These are phyloP conservation scores for Micromesistius poutassou DNA, from an alignment of 2,797 vertebrate genomes.

Conservation along the genomic window DNA sequence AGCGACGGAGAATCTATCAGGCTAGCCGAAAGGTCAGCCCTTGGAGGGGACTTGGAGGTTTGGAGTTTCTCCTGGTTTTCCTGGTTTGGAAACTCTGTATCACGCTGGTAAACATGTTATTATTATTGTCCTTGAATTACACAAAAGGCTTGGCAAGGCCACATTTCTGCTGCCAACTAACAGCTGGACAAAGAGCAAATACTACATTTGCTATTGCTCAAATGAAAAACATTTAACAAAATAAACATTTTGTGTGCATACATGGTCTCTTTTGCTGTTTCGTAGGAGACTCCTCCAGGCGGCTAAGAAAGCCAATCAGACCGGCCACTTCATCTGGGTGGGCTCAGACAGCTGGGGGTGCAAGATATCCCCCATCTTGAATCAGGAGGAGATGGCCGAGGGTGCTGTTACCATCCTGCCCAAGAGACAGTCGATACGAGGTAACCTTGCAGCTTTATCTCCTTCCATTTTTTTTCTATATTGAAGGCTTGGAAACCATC, in stretches of 20 bases:
- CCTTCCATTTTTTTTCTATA: background rate
- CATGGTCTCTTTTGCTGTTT: background rate
- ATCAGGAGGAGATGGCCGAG: slow-evolving; percentile 90
- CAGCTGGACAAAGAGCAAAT: background rate
- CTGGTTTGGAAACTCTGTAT: background rate
- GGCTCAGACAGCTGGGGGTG: slow-evolving; percentile 97
- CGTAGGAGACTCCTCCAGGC: slow-evolving; percentile 86
- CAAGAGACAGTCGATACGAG: slow-evolving; percentile 87
- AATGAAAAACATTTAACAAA: background rate
- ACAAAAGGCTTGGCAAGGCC: background rate
- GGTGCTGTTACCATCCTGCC: slow-evolving; percentile 92
- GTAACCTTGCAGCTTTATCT: slow-evolving; percentile 56
- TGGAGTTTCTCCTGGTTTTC: background rate
- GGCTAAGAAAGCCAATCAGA: slow-evolving; percentile 89
- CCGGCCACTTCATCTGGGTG: slow-evolving; percentile 95
- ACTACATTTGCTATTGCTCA: background rate
- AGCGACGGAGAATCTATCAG: background rate
- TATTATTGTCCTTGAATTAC: background rate
- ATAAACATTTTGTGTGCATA: background rate
- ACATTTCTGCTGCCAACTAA: background rate
- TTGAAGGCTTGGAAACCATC: background rate
- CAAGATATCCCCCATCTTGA: slow-evolving; percentile 87
- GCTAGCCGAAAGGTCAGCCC: background rate
- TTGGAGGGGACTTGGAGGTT: background rate
- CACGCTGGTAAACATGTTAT: background rate